Evolutionary conservation across 2,113 vertebrate species (phyloP).

Genomic region (Seriola aureovittata): DNA sequence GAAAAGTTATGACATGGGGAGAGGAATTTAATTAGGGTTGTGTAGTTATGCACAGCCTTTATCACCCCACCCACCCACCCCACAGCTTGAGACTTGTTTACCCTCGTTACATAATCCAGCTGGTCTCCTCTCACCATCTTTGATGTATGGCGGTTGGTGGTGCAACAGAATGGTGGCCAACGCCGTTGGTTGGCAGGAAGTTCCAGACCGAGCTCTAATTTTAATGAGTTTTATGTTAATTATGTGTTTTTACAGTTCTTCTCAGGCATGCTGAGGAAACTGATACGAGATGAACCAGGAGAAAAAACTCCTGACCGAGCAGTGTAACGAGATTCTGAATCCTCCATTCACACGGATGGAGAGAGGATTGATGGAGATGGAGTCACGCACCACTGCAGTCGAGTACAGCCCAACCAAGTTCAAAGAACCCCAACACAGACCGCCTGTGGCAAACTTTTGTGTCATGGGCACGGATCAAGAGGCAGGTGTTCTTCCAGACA

Average conservation of each 20-base stretch:
- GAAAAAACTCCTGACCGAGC: conserved; percentile 37
- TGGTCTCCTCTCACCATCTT: conserved; percentile 55
- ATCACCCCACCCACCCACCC: conserved; percentile 39
- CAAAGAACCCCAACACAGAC: neutral
- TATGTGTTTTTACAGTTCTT: conserved; percentile 61
- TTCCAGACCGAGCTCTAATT: conserved; percentile 56
- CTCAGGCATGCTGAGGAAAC: conserved; percentile 51
- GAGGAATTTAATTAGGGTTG: conserved; percentile 63
- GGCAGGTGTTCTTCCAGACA: neutral
- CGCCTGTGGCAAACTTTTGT: conserved; percentile 18
- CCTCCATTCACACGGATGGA: conserved; percentile 47
- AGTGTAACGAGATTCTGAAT: conserved; percentile 64
- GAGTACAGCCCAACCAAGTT: conserved; percentile 7
- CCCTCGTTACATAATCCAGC: conserved; percentile 61
- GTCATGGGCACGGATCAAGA: conserved; percentile 14
- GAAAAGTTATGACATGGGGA: conserved; percentile 53
- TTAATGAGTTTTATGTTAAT: conserved; percentile 81
- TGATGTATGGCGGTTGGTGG: conserved; percentile 70
- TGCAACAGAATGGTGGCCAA: conserved; percentile 64
- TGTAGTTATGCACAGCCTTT: conserved; percentile 51
- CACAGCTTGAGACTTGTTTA: conserved; percentile 69
- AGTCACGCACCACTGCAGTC: conserved; percentile 6
- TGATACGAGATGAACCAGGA: conserved; percentile 56
- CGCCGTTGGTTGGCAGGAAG: conserved; percentile 39
- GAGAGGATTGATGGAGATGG: conserved; percentile 54